Evolutionary conservation across 1,140 invertebrate genomes (phyloP), one percentile per base, ranked within the genome.

Genomic region (Drosophila suzukii): DNA sequence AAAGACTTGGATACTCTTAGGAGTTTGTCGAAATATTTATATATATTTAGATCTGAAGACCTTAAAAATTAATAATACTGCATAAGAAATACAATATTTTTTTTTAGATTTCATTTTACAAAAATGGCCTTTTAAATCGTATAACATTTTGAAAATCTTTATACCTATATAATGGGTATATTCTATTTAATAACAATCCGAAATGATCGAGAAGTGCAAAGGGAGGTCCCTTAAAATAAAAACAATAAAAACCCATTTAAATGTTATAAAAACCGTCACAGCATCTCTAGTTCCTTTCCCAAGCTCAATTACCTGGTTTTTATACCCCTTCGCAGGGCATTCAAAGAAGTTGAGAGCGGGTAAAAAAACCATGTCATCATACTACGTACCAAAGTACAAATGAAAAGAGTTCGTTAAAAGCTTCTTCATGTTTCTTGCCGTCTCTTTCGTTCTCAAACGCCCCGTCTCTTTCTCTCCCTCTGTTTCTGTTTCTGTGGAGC

Each of bases 361-460:
- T 27, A 51, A 60, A 76, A 67, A 68, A 77, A 80, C 66, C 83
- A 79, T 88, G 82, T 86, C 82, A 86, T 86, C 83, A 78, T 75
- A 83, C 74, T 59, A 65, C 71, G 72, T 76, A 65, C 75, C 75
- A 79, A 71, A 86, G 84, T 86, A 88, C 84, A 88, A 88, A 88
- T 89, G 80, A 89, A 88, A 88, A 89, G 84, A 89, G 84, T 89
- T 89, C 84, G 84, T 88, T 88, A 88, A 88, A 88, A 88, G 83
- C 83, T 88, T 88, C 83, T 88, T 88, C 83, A 83, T 88, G 83
- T 88, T 88, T 83, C 83, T 86, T 79, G 59, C 59, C 59, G 60
- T 59, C 32, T 54, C 44, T 68, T 46, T 56, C 46, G 8, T 43
- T 49, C 12, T 15, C 8, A 38, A 13, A 6, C 41, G 41, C 36